Evolutionary conservation across 2,888 invertebrate genomes (phyloP), one percentile per base, ranked within the genome.

Genomic region (Sphaerophoria rueppellii): DNA sequence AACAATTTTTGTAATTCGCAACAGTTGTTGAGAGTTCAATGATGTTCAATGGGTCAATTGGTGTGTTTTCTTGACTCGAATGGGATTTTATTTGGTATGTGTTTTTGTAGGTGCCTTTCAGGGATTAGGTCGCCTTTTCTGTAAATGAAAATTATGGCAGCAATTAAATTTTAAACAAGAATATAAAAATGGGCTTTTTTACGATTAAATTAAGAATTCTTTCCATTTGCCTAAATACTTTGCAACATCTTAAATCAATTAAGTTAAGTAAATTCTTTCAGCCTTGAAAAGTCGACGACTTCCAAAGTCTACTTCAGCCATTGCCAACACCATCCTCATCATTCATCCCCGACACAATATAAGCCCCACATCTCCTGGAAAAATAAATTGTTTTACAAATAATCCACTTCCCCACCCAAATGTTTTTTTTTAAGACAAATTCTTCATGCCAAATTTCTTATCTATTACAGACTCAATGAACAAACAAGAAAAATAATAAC

Each of bases 321-420:
- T 6, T 24, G 16, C 5, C 37, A 43, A 43, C 43, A 11, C 6
- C 35, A 37, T 14, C 14, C 37, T 9, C 35, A 57, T 34, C 34
- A 5, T 9, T 9, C 16, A 1, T 11, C 9, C 37, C 3, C 6
- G 9, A 57, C 6, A 24, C 0, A 6, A 50, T 4, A 50, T 12
- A 16, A 11, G 12, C 3, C 16, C n/a, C 11, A 11, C 16, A 16
- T 43, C 16, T 11, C 40, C 0, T 3, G 16, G 6, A 11, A 43
- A 43, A 60, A n/a, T 43, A 60, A 60, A 60, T 60, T 60, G 60
- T 60, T 60, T 60, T 32, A 43, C n/a, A 60, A 60, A 60, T 32
- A 43, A 43, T 43, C n/a, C 12, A 11, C 24, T 7, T 24, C 32
- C 40, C 0, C 5, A 57, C 3, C 4, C 11, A 40, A 16, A 43